A percentile compares a stretch with the other conserved stretches of the same genome.
phyloP scores from a whole-genome alignment of 2,888 invertebrate genomes.

The Phengaris alcon region DNA sequence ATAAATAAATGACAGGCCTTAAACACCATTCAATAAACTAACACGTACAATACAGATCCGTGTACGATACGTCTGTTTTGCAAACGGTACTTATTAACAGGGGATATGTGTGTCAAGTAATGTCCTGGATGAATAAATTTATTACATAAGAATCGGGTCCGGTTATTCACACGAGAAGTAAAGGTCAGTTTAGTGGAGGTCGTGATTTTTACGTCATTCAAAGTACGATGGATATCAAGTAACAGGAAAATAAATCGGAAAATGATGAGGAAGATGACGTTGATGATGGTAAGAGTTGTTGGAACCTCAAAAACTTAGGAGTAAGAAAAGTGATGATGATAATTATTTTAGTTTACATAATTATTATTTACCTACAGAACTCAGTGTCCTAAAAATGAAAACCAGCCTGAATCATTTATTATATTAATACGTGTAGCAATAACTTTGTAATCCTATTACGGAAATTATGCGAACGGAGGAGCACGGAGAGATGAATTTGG shows the following conservation, averaged over 20 bases:
- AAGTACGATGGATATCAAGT: neutral
- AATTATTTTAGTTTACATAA: too few relatives aligned
- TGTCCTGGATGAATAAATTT: conserved; percentile 41
- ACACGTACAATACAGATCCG: conserved; percentile 37
- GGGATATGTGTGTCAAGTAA: conserved; percentile 39
- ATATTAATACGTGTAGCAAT: too few relatives aligned
- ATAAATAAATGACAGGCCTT: conserved; percentile 26
- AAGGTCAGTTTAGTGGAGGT: conserved; percentile 55
- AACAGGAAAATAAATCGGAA: neutral
- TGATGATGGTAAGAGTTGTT: neutral
- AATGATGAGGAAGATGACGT: neutral
- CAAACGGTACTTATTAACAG: conserved; percentile 41
- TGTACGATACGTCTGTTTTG: conserved; percentile 39
- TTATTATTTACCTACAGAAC: too few relatives aligned
- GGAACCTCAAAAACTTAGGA: neutral
- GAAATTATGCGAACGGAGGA: too few relatives aligned
- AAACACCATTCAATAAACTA: conserved; percentile 28
- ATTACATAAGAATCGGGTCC: conserved; percentile 45
- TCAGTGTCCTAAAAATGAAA: too few relatives aligned
- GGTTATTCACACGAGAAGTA: conserved; percentile 54
- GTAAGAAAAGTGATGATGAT: too few relatives aligned
- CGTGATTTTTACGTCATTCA: conserved; percentile 24
- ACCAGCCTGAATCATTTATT: too few relatives aligned
- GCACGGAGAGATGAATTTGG: too few relatives aligned
- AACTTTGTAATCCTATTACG: too few relatives aligned